Conservation (phyloP, 2,888 invertebrate genomes). For the Pachydiplax longipennis region DNA sequence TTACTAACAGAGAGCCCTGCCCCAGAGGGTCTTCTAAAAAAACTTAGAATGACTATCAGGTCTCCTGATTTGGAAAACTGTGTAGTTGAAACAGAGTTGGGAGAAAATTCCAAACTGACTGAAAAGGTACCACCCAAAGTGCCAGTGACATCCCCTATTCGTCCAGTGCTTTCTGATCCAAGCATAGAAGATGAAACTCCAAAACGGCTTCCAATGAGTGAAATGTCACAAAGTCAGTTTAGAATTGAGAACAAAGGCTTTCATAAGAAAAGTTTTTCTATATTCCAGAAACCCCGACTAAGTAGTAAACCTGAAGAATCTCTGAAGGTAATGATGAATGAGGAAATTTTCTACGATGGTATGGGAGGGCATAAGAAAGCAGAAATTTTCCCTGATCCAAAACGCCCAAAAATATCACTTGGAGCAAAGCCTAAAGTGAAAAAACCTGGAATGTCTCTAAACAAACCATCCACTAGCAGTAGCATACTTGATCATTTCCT, state of each 20-base stretch:
- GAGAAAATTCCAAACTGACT: background rate
- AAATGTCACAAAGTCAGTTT: background rate
- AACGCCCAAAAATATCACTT: background rate
- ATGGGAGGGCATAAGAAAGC: constrained; percentile 11
- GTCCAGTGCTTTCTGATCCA: constrained; percentile 4
- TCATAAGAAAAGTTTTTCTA: background rate
- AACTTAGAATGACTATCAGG: background rate
- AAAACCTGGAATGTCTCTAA: background rate
- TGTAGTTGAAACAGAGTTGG: background rate
- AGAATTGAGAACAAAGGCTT: background rate
- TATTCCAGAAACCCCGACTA: background rate
- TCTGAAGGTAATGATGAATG: background rate
- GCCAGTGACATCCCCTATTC: background rate
- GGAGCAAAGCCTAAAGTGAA: constrained; percentile 12
- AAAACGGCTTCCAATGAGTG: background rate
- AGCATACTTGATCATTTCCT: background rate
- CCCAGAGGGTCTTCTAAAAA: background rate
- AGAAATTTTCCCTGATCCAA: constrained; percentile 4
- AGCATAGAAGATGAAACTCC: background rate
- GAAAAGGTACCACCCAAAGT: background rate
- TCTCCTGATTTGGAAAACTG: background rate
- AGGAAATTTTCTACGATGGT: constrained; percentile 19
- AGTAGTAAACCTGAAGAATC: constrained; percentile 1
- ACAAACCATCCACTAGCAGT: background rate
- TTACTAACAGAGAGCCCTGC: background rate